Base-by-base conservation (phyloP, 2,888 invertebrate species). In the Noctua janthina region DNA sequence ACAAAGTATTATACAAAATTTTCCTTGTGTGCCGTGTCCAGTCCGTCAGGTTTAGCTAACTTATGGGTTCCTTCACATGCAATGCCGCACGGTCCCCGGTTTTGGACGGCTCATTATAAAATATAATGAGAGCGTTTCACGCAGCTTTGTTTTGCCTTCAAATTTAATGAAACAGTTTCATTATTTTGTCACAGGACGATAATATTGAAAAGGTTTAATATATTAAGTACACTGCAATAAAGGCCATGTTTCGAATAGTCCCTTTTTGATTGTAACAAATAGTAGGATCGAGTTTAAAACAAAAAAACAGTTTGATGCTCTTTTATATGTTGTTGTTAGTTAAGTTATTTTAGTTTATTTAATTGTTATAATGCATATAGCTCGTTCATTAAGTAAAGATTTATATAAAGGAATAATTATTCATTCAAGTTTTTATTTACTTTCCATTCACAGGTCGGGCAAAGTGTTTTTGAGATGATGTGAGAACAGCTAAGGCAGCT, bases 81-180 rank as follows among this genome's bases (percentile, higher is more conserved):
- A 66, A 78, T 80, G 64, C 72, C 76, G 51, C 49, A 74, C 64
- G 78, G 73, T 71, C 62, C 67, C 64, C 68, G 67, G 81, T 75
- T 83, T 77, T 62, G 59, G 80, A 74, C 66, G 74, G 68, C 87
- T 88, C 83, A 89, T 89, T 89, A 89, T 88, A 86, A 84, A 85
- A 83, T 87, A 81, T 89, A 89, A 89, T 88, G 81, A 88, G 81
- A 54, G 51, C 73, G 62, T 62, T 79, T 71, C 75, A 80, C 66
- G 72, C 64, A 70, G 84, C 70, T 77, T 85, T 88, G 81, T 86
- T 76, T 68, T 77, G 71, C 74, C 17, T 71, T 74, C 64, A 83
- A 81, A 81, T 77, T 82, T 67, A 66, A 88, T 84, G 70, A 73
- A 66, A 74, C 80, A 80, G 51, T 66, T 84, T 35, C 13, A 66